Percentiles rank a stretch among this genome's conserved stretches.
Conservation (phyloP, 1,140 invertebrate species). For the Heterodera schachtii region DNA sequence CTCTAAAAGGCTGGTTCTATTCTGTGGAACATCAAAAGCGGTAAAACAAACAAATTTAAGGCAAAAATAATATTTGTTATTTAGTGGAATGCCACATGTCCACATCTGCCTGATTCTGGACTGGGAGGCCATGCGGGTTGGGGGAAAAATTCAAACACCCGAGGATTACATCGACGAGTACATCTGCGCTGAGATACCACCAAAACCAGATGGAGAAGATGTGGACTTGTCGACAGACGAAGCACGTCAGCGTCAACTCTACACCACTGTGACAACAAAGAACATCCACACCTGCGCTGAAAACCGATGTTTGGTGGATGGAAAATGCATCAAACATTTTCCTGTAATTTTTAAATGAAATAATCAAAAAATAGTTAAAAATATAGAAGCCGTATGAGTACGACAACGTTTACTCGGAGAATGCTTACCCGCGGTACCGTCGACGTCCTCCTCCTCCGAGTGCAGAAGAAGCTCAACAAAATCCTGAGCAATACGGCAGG, state of each 20-base stretch:
- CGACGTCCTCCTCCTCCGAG: background rate
- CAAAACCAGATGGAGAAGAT: background rate
- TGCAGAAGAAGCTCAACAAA: background rate
- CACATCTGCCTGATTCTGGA: background rate
- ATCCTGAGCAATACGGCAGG: background rate
- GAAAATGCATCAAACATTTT: background rate
- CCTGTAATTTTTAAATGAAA: background rate
- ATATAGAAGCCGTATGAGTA: background rate
- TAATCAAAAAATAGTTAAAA: background rate
- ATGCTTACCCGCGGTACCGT: slow-evolving; percentile 2
- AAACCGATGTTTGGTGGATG: background rate
- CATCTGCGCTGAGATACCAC: background rate
- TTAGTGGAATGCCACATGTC: background rate
- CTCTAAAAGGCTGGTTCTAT: slow-evolving; percentile 1
- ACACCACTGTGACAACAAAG: background rate
- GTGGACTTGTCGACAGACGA: too few relatives aligned
- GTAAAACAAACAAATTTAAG: background rate
- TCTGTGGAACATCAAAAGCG: slow-evolving; percentile 9
- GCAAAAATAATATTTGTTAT: background rate
- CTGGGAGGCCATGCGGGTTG: background rate
- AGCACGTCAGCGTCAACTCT: too few relatives aligned
- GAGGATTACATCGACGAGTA: slow-evolving; percentile 3
- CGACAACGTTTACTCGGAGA: background rate
- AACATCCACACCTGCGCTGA: background rate
- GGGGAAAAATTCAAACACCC: background rate